Base-by-base conservation (phyloP, 2,113 vertebrate species). In the Megaceryle maxima region DNA sequence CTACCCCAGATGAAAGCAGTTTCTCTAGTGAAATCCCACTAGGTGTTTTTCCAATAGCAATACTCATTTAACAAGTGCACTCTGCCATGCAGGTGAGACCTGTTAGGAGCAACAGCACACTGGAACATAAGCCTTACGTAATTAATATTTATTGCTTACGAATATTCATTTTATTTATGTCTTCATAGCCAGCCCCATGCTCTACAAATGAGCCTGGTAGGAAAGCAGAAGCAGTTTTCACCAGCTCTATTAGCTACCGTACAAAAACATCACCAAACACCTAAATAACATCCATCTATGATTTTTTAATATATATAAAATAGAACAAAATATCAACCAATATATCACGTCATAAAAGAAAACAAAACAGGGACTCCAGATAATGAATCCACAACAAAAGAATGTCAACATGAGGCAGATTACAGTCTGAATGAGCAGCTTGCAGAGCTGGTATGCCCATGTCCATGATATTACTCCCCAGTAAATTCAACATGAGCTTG, bases 131-230 rank as follows among this genome's bases (percentile, higher is more conserved):
- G 94, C 87, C 83, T 86, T 94, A 85, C 9, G 2, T 95, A 97
- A 98, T 98, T 97, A 98, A 98, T 97, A 98, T 97, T 97, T 98
- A 98, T 98, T 97, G 92, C 95, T 95, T 92, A 97, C 29, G 14
- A 97, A 97, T 98, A 97, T 97, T 97, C 88, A 97, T 97, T 97
- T 96, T 97, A 96, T 97, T 97, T 98, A 97, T 91, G 77, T 90
- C 96, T 97, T 96, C 94, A 94, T 95, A 92, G 92, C 82, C 70
- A 37, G 94, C 64, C 80, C 67, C 80, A 43, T 85, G 94, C 90
- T 96, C 84, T 67, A 88, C 85, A 96, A 95, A 79, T 55, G 29
- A 20, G 26, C 41, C 16, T 81, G 86, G 90, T 10, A 95, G 82
- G 67, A 96, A 94, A 97, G 88, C 44, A 97, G 91, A 93, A 87